Evolutionary conservation across 2,113 vertebrate genomes (phyloP), one percentile per base, ranked within the genome.

Genomic region (Anseranas semipalmata): DNA sequence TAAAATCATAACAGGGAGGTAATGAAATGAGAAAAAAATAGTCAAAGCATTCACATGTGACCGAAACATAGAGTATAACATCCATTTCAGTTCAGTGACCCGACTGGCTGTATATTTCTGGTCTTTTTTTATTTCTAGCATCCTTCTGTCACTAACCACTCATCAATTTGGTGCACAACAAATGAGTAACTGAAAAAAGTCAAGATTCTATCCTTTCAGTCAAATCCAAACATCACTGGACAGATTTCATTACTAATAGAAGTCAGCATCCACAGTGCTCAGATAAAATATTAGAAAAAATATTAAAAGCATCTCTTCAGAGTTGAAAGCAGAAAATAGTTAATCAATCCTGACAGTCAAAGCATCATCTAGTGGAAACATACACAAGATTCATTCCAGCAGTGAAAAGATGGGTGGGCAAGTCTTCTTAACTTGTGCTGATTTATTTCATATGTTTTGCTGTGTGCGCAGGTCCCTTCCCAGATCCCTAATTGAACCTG

Each of bases 261-360:
- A 96, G 45, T 50, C 91, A 95, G 66, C 35, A 90, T 55, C 66
- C 18, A 60, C 46, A 80, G 68, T 46, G 33, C 37, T 89, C 65
- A 4, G 18, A 85, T 84, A 95, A 96, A 97, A 94, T 90, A 95
- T 91, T 95, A 83, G n/a, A 94, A 95, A 96, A 83, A 5, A 43
- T 96, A 93, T 89, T 96, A 67, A 97, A 97, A 97, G 65, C 78
- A 91, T 92, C 94, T 96, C 78, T 85, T 85, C 77, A 52, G 59
- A 96, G 71, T 81, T 92, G 89, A 96, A 95, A 96, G 80, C 30
- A 96, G 74, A 93, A 94, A 95, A 78, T 66, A 66, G 59, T 89
- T 94, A 94, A 97, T 95, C 90, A 76, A 2, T 76, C 39, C 16
- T 93, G 96, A 93, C 75, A 97, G 94, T 92, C 74, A 91, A 83